phyloP scores from a whole-genome alignment of 1,140 invertebrate species.

The Hylyphantes graminicola region DNA sequence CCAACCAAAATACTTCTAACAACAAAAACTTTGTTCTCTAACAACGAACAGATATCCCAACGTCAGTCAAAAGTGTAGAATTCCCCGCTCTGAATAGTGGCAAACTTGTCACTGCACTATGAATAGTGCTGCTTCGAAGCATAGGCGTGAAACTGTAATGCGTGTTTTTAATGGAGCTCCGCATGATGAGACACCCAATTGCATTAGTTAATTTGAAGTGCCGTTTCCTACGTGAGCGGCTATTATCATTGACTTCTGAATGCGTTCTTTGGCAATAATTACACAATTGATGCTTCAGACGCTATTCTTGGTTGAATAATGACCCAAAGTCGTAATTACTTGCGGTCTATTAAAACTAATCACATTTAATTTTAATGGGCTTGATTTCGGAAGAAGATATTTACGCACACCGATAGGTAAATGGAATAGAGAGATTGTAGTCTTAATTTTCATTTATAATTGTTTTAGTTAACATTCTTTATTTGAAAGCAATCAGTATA shows the following conservation, averaged over 20 bases:
- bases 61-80: too few relatives aligned
- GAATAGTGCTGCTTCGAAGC: background rate
- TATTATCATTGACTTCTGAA: slow-evolving; percentile 1
- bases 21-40: too few relatives aligned
- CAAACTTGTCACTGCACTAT: slow-evolving; percentile 20
- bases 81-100: background rate
- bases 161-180: slow-evolving; percentile 48
- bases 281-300: slow-evolving; percentile 10
- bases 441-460: too few relatives aligned
- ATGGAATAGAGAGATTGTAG: too few relatives aligned
- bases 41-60: too few relatives aligned
- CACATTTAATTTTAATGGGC: slow-evolving; percentile 30
- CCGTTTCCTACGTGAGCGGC: slow-evolving; percentile 25
- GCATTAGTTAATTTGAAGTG: slow-evolving; percentile 53
- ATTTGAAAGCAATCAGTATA: too few relatives aligned
- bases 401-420: too few relatives aligned
- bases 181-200: slow-evolving; percentile 29
- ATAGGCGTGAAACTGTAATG: slow-evolving; percentile 24
- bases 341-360: slow-evolving; percentile 42
- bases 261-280: slow-evolving; percentile 24
- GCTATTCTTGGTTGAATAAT: slow-evolving; percentile 25
- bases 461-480: too few relatives aligned
- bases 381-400: slow-evolving; percentile 6
- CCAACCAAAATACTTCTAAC: too few relatives aligned
- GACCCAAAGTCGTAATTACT: slow-evolving; percentile 31